Base-by-base conservation (phyloP, 2,797 vertebrate species). In the Epinephelus malabaricus region DNA sequence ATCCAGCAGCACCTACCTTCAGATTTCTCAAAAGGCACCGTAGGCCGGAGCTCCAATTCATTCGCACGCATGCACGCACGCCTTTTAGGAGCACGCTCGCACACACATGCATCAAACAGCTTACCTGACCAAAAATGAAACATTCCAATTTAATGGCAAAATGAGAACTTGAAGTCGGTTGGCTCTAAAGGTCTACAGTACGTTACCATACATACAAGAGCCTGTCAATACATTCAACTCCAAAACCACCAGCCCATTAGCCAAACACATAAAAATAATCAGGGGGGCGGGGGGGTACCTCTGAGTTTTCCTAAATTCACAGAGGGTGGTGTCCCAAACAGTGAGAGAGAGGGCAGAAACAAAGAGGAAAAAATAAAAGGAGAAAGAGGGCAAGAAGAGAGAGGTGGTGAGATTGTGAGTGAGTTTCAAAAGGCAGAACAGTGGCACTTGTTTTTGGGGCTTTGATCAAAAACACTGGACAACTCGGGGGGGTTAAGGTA, bases 391-490 rank as follows among this genome's bases (percentile, higher is more conserved):
- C 64, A 84, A 59, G 70, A 72, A 91, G 91, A 97, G 92, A 97
- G 94, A 97, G 95, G 96, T 91, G 95, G 96, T 92, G 40, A 43
- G 40, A 95, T 89, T 95, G 96, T 97, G 94, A 97, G 93, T 95
- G 90, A 77, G 90, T 87, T 80, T 86, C 43, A 81, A 82, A 86
- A 82, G 76, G 81, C 69, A 83, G 60, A 89, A 51, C 64, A 77
- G 43, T 59, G 74, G 67, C 50, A 81, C 64, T 85, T 88, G 58
- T 82, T 86, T 84, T 85, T 55, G 71, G 69, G 74, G 69, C 47
- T 69, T 51, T 56, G 71, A 82, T 86, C 51, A 85, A 77, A 88
- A 84, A 86, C 73, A 69, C 54, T 19, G 77, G 63, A 73, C 71
- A 79, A 75, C 60, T 73, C 11, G 2, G 40, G 38, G 10, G 38